Evolutionary conservation across 2,888 invertebrate species (phyloP), one percentile per base, ranked within the genome.

Genomic region (Timandra comae): DNA sequence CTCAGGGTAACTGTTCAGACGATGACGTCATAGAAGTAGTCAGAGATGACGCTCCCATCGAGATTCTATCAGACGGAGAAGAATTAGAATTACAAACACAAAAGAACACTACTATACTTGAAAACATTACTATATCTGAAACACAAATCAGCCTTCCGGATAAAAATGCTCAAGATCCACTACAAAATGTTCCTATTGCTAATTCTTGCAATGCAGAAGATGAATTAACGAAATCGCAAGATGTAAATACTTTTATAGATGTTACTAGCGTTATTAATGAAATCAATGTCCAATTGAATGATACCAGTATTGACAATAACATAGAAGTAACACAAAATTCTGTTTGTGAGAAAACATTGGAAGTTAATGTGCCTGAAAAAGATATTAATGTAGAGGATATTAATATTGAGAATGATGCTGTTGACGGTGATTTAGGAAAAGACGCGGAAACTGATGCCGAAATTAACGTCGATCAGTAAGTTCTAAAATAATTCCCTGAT

Each of bases 1-100:
- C 59, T 30, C 43, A 51, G 33, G 69, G 69, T 7, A 63, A 68
- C 26, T 58, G 60, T 12, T 84, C 84, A 1, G 84, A 85, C 36
- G 84, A 85, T 56, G 84, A 82, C 31, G 81, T 82, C 7, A 82
- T 84, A 26, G 84, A 84, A 63, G 81, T 85, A 19, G 73, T 81
- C 3, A 61, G 76, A 53, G 80, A 81, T 39, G 81, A 85, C 45
- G 77, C 79, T 3, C 82, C 84, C 2, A 85, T 85, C 12, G 76
- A 77, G 63, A 81, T 85, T 43, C 43, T 85, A 12, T 84, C 84
- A 1, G 84, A 84, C 12, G 77, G 69, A 3, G 82, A 84, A 58
- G 84, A 85, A 52, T 42, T 61, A 8, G 75, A 77, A 48, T 33
- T 63, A 3, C 60, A 66, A 29, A 65, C 4, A 5, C 16, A 16